Evolutionary conservation across 2,113 vertebrate genomes (phyloP), one percentile per base, ranked within the genome.

Genomic region (Mobula hypostoma): DNA sequence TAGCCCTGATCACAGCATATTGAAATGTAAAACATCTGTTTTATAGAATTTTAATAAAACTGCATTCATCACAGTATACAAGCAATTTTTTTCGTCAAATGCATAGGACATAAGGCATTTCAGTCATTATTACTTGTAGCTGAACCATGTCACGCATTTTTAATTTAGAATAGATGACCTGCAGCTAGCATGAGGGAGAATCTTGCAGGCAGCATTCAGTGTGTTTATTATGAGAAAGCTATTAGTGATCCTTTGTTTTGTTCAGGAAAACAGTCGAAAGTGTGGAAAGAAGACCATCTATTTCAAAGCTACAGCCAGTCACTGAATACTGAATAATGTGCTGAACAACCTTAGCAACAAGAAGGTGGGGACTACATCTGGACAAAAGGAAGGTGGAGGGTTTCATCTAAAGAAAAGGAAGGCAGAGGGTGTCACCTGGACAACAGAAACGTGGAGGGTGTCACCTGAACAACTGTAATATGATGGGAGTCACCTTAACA

Each of bases 141-240:
- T n/a, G 74, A 94, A 76, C 27, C 80, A 94, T 32, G 94, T 94
- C 94, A 94, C 87, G 74, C 87, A 77, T 83, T 94, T 93, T 94
- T 93, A 76, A 94, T 93, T 80, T 94, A 58, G 21, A 92, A 92
- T 78, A 61, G 76, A 78, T 91, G 72, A 70, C 94, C 87, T 77
- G 17, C 5, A 92, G 94, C 70, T 63, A 92, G 0, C 76, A 80
- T 79, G 11, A 94, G 76, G 77, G 70, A 61, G 24, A 21, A 63
- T 94, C 32, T 94, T 70, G 21, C 91, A 93, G 91, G 24, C 32
- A 93, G 91, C 70, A 40, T 68, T 93, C 91, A 27, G 21, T 93
- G 56, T 27, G 21, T 93, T 93, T 72, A 93, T 93, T 93, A 93
- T 93, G 36, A 74, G 40, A 93, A 93, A 76, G 70, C 91, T 68